phyloP scores from a whole-genome alignment of 2,113 vertebrate genomes.

The Campylorhamphus procurvoides region DNA sequence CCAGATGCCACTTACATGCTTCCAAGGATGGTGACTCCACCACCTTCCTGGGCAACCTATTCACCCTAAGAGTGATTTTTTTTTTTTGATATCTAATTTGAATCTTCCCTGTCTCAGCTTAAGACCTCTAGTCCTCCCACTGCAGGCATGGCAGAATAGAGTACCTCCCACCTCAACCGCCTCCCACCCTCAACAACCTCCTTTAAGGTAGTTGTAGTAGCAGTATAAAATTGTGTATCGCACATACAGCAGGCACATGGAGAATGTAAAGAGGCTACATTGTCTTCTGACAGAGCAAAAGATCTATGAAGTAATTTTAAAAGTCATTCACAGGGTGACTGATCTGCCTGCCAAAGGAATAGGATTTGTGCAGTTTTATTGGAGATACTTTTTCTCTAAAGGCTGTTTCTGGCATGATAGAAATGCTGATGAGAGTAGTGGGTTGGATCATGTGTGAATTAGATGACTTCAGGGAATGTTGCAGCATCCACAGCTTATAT shows the following conservation, averaged over 20 bases:
- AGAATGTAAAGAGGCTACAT: neutral
- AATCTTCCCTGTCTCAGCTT: neutral
- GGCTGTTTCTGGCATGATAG: neutral
- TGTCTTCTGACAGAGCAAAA: neutral
- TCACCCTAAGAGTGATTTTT: neutral
- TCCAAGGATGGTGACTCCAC: neutral
- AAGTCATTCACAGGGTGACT: neutral
- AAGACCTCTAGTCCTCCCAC: neutral
- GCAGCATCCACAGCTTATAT: neutral
- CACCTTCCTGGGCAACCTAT: neutral
- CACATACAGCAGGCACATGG: rapidly evolving
- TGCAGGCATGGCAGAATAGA: neutral
- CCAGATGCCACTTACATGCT: neutral
- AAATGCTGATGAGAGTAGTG: neutral
- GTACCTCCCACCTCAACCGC: neutral
- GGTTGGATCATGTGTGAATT: neutral
- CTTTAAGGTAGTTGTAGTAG: neutral
- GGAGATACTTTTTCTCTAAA: neutral
- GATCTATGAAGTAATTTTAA: neutral
- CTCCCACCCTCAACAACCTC: neutral
- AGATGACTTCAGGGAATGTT: neutral
- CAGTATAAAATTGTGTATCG: rapidly evolving
- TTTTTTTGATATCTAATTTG: neutral
- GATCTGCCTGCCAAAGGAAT: neutral
- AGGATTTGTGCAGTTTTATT: neutral